Evolutionary conservation across 2,888 invertebrate genomes (phyloP).

Genomic region (Cataglyphis albicans): DNA sequence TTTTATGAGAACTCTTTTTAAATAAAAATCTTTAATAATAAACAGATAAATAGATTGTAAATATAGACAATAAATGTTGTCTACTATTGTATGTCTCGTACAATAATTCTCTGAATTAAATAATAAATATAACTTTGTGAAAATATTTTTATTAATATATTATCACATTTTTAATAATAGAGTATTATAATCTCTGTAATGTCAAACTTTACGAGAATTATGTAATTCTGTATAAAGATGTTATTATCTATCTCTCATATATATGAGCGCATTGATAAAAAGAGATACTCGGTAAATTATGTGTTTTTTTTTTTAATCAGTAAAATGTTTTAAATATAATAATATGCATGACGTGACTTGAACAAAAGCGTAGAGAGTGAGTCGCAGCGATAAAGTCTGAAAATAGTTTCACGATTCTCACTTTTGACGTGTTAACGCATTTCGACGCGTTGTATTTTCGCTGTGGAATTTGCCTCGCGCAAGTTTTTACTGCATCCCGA

Average conservation of each 20-base stretch:
- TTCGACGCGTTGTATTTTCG: constrained; percentile 54
- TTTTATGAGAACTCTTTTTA: constrained; percentile 27
- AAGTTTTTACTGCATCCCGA: constrained; percentile 46
- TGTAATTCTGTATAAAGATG: not conserved
- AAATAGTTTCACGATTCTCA: constrained; percentile 44
- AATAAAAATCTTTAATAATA: constrained; percentile 13
- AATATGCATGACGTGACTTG: not conserved
- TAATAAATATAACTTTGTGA: not conserved
- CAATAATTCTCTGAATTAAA: not conserved
- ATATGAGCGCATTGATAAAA: not conserved
- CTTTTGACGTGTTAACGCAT: constrained; percentile 47
- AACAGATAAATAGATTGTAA: not conserved
- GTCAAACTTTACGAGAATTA: not conserved
- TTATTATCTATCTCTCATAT: not conserved
- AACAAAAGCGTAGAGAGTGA: constrained; percentile 31
- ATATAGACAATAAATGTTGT: not conserved
- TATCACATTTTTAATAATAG: not conserved
- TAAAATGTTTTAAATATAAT: constrained; percentile 20
- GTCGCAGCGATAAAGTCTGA: constrained; percentile 35
- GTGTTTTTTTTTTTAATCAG: not conserved
- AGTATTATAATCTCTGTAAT: not conserved
- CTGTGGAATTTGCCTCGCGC: constrained; percentile 43
- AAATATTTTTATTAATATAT: not conserved
- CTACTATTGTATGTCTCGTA: not conserved
- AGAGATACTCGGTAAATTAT: not conserved